phyloP scores from a whole-genome alignment of 64 coral and sea anemone genomes.

The Stylophora pistillata region DNA sequence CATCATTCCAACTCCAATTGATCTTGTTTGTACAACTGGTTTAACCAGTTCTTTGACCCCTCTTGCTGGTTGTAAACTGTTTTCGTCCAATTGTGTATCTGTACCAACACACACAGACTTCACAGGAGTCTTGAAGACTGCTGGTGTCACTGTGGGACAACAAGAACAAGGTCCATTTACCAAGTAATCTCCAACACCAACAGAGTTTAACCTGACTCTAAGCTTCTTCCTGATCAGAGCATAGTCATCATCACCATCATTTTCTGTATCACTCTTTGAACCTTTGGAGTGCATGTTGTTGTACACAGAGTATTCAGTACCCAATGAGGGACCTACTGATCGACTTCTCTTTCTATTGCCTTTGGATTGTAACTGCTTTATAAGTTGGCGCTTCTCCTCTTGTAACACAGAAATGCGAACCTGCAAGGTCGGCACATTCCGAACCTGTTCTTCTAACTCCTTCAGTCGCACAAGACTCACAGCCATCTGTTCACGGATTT shows the following conservation, averaged over 20 bases:
- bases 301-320: conserved; percentile 55
- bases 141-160: not conserved
- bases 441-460: conserved; percentile 91
- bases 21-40: conserved; percentile 66
- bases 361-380: conserved; percentile 86
- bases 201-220: conserved; percentile 64
- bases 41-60: not conserved
- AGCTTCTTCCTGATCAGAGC: conserved; percentile 66
- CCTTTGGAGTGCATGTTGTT: conserved; percentile 47
- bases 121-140: not conserved
- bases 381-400: conserved; percentile 92
- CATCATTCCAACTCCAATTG: conserved; percentile 91
- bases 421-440: conserved; percentile 85
- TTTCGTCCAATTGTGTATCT: conserved; percentile 14
- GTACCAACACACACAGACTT: conserved; percentile 18
- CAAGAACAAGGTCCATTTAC: conserved; percentile 51
- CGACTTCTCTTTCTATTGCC: conserved; percentile 58
- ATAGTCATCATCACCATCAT: conserved; percentile 84
- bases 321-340: conserved; percentile 6
- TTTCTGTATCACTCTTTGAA: conserved; percentile 91
- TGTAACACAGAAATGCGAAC: conserved; percentile 94
- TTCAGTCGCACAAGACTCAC: conserved; percentile 77
- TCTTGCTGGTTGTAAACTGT: not conserved
- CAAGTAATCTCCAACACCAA: conserved; percentile 67
- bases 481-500: conserved; percentile 92